Base-by-base conservation (phyloP, 2,888 invertebrate species). In the Julus scanicus region DNA sequence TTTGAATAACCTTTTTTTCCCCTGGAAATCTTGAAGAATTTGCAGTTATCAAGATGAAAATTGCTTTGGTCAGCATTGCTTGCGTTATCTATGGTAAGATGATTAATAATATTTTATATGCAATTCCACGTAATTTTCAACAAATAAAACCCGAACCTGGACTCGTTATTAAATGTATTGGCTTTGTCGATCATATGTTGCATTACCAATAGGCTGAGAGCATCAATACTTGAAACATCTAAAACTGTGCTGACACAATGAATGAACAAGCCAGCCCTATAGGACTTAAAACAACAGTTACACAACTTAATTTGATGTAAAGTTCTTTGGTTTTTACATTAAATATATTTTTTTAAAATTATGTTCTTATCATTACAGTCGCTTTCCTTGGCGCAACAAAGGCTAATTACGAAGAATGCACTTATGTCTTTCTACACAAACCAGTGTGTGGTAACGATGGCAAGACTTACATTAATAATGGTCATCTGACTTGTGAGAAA, bases 391-490 rank as follows among this genome's bases (percentile, higher is more conserved):
- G 63, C 1, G n/a, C 63, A 63, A 63, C 63, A 1, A 20, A 63
- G 20, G 63, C n/a, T 20, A 63, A 63, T 20, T 6, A 5, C 20
- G 20, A 63, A 5, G 63, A 63, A 63, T 87, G 87, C 87, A 87
- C 87, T 48, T 87, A 87, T 80, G 44, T 87, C 29, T 87, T 87
- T 17, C 44, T 83, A 48, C 44, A 87, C 48, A n/a, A 87, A 13
- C 87, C 87, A 1, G 87, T 87, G 13, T 87, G 87, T 84, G 87
- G 87, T 11, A 87, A 71, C 4, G 49, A 87, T 20, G 83, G 83
- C 83, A 80, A 80, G 83, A 87, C 87, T 4, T 87, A 87, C 83
- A 83, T 87, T 29, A 87, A 87, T 44, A 5, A 40, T 29, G 87
- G 44, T 5, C 87, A 87, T 84, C 29, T 87, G 15, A 83, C 83